phyloP scores from a whole-genome alignment of 2,797 vertebrate genomes.

The Coregonus sp. region DNA sequence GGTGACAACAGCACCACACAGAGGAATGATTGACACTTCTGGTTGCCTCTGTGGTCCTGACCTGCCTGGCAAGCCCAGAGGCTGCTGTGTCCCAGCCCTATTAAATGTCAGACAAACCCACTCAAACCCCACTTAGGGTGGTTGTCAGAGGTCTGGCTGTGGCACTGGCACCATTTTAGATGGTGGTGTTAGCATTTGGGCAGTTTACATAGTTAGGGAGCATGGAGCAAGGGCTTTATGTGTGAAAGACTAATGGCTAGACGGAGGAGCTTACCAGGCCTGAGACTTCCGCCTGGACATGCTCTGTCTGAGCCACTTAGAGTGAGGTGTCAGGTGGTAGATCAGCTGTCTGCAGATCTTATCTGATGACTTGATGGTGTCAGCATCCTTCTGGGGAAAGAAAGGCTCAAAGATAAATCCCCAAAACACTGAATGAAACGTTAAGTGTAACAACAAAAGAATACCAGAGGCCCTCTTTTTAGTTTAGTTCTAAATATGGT shows the following conservation, averaged over 20 bases:
- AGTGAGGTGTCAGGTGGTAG: conserved; percentile 91
- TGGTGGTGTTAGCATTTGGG: background rate
- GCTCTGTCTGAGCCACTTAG: conserved; percentile 84
- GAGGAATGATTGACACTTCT: conserved; percentile 56
- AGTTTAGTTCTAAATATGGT: no score
- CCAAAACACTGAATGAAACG: background rate
- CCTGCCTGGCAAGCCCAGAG: conserved; percentile 34
- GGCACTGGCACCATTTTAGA: conserved; percentile 10
- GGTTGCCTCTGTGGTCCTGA: conserved; percentile 46
- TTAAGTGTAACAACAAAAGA: background rate
- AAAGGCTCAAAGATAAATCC: background rate
- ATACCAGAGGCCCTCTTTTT: no score
- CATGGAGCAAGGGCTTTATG: conserved; percentile 29
- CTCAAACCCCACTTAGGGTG: conserved; percentile 26
- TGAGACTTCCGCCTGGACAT: conserved; percentile 84
- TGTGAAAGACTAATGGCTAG: conserved; percentile 19
- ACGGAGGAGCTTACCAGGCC: conserved; percentile 74
- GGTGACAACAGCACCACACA: background rate
- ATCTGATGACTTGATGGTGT: conserved; percentile 88
- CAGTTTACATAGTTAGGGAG: conserved; percentile 13
- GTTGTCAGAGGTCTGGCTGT: background rate
- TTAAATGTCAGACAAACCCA: conserved; percentile 44
- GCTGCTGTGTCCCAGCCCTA: conserved; percentile 52
- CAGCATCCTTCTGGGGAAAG: conserved; percentile 74
- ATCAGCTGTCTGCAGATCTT: conserved; percentile 93